Conservation (phyloP, 2,797 vertebrate genomes). For the Lophotriccus pileatus region DNA sequence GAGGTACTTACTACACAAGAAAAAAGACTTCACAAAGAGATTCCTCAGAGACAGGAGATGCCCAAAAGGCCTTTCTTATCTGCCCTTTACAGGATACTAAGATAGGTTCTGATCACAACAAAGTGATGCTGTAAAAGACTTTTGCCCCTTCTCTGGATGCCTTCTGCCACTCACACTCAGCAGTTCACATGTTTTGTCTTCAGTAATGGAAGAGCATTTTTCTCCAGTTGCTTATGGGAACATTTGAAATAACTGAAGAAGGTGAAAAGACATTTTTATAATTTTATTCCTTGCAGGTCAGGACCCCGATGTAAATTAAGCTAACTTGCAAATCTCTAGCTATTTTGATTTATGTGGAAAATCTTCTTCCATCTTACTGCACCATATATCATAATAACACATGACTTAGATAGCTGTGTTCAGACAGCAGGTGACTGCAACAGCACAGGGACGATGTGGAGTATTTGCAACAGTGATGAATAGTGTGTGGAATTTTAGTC, state of each 20-base stretch:
- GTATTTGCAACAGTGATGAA: neutral
- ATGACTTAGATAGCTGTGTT: neutral
- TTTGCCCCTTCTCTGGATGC: neutral
- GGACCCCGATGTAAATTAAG: neutral
- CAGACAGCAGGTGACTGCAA: neutral
- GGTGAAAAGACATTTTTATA: neutral
- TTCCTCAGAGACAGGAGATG: neutral
- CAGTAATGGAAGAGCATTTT: slow-evolving; percentile 1
- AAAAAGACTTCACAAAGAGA: neutral
- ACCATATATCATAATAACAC: neutral
- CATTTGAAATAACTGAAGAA: slow-evolving; percentile 6
- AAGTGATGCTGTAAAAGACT: neutral
- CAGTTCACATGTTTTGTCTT: neutral
- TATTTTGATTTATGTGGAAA: slow-evolving; percentile 38
- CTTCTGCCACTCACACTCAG: neutral
- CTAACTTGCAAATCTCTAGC: neutral
- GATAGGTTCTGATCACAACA: neutral
- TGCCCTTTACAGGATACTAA: neutral
- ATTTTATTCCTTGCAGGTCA: neutral
- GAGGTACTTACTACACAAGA: neutral
- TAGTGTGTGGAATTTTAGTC: neutral
- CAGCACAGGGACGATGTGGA: neutral
- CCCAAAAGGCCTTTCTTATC: neutral
- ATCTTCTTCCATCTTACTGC: neutral
- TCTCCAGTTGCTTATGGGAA: neutral